Evolutionary conservation across 2,113 vertebrate genomes (phyloP).

Genomic region (Epinephelus moara): DNA sequence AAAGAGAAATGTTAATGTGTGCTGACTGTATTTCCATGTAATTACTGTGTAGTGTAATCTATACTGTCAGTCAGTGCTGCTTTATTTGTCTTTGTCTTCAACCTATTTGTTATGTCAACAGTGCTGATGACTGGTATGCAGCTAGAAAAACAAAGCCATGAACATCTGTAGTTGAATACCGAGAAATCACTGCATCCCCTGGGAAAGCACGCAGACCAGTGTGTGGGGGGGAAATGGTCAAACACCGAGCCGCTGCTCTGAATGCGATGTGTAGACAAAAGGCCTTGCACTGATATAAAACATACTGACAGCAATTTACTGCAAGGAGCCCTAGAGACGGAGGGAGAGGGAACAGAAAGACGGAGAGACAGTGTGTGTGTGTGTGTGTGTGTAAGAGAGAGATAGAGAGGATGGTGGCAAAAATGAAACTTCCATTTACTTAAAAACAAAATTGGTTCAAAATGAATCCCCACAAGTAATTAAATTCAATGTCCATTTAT

Average conservation of each 20-base stretch:
- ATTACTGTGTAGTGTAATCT: not conserved
- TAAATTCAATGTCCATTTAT: not conserved
- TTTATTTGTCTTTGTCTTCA: constrained; percentile 5
- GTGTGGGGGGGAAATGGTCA: not conserved
- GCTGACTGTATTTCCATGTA: constrained; percentile 2
- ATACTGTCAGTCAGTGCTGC: not conserved
- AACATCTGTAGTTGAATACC: not conserved
- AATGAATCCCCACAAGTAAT: not conserved
- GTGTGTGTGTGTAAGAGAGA: not conserved
- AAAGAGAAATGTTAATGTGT: not conserved
- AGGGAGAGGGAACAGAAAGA: not conserved
- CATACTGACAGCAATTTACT: constrained; percentile 41
- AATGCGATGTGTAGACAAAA: constrained; percentile 37
- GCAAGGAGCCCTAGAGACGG: constrained; percentile 20
- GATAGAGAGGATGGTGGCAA: not conserved
- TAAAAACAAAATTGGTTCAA: not conserved
- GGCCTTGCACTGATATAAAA: constrained; percentile 31
- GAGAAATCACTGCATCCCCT: constrained; percentile 22
- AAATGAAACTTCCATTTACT: not conserved
- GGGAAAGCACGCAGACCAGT: not conserved
- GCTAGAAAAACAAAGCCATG: constrained; percentile 6
- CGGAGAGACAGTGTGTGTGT: not conserved
- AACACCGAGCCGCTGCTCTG: constrained; percentile 7
- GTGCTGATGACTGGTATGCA: not conserved
- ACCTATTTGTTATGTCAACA: constrained; percentile 5